Conservation (phyloP, 2,797 vertebrate species). For the Spinibarbus caldwelli region DNA sequence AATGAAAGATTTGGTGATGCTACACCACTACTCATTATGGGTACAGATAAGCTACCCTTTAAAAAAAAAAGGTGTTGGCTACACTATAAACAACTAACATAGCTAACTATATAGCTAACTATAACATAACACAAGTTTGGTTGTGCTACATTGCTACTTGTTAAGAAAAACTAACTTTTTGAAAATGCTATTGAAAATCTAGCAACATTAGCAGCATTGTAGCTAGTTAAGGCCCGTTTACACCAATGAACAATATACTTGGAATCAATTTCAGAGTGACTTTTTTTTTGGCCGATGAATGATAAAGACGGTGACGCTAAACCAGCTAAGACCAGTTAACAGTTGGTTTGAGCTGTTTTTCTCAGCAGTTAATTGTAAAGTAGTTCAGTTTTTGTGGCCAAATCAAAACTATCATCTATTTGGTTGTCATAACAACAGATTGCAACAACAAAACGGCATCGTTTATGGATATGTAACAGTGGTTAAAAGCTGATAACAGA, state of each 20-base stretch:
- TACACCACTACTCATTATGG: background rate
- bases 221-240: background rate
- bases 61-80: background rate
- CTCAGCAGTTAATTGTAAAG: background rate
- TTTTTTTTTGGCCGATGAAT: background rate
- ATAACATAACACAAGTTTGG: no score
- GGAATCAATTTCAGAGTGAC: background rate
- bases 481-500: background rate
- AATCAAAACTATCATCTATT: background rate
- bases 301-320: background rate
- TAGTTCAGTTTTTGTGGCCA: background rate
- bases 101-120: background rate
- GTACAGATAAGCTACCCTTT: background rate
- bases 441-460: background rate
- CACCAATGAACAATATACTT: background rate
- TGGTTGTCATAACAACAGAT: slow-evolving; percentile 11
- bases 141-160: background rate
- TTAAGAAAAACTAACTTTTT: background rate
- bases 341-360: background rate
- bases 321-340: background rate
- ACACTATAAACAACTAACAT: background rate
- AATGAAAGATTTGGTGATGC: background rate
- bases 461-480: background rate
- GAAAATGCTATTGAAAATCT: background rate
- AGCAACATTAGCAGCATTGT: background rate